Base-by-base conservation (phyloP, 2,888 invertebrate species). In the Orthosia gracilis region DNA sequence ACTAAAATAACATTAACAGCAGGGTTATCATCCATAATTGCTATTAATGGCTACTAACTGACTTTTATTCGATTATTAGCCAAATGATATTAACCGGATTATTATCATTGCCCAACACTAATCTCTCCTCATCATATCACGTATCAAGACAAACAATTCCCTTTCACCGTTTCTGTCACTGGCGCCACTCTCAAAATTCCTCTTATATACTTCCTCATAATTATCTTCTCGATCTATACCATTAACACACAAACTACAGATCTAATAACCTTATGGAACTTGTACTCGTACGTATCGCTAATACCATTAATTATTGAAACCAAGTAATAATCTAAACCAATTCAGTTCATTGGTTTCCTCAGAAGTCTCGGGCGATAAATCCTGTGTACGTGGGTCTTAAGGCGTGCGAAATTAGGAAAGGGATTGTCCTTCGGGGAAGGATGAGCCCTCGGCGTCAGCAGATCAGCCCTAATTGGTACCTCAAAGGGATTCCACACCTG, bases 361-460 rank as follows among this genome's bases (percentile, higher is more conserved):
- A 54, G 47, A 64, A 69, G 58, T 65, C 50, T 54, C 15, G 7
- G 45, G 18, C 50, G 26, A 80, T 64, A 73, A 69, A 80, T 77
- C 49, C 58, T 68, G 50, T 55, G 47, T 73, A 77, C 69, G 67
- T 73, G 78, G 21, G 50, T 15, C 47, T 52, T 40, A 47, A 70
- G 64, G 13, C 12, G n/a, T 52, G 55, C 31, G 17, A 64, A 64
- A 76, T 82, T 73, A 52, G 54, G 62, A 31, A 26, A 58, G 68
- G 58, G 58, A 73, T 79, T 52, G 61, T 69, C 70, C 65, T 68
- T 70, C 1, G 2, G 59, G 64, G 58, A 54, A 40, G 12, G 23
- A 65, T 70, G 62, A 54, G 55, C 40, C 52, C 18, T 65, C 55
- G n/a, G 64, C 17, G 54, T 70, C 69, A 58, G 64, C 54, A 67